Base-by-base conservation (phyloP, 2,113 vertebrate genomes). In the Labeo rohita region DNA sequence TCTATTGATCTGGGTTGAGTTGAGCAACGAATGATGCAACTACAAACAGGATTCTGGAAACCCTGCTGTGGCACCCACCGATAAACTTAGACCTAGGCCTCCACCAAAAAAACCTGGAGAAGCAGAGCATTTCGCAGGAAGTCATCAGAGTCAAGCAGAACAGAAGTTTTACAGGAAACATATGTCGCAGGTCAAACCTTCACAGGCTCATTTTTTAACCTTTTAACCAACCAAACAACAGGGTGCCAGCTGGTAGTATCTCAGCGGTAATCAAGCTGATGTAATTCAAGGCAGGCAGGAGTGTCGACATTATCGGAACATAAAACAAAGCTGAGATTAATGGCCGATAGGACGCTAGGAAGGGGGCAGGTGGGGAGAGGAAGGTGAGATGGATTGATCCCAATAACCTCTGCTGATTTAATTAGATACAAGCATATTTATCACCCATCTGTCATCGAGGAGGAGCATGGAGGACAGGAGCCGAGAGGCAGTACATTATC, bases 341-440 rank as follows among this genome's bases (percentile, higher is more conserved):
- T 61, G 54, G 54, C 54, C 43, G 77, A 79, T 61, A 79, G 77
- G 54, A 12, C 77, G 11, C 56, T 61, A 61, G 36, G 77, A 61
- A 3, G 34, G 28, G 49, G 49, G 75, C 49, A 34, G 75, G 18
- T 28, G 23, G 50, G 75, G 75, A 78, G 77, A 56, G 28, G 77
- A 36, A 79, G 77, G 77, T 79, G 52, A 79, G 77, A 79, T 79
- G 54, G 77, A 79, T 79, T 61, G 77, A 79, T 79, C 77, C 54
- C 77, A 61, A 61, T 56, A 79, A 83, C 50, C 56, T 82, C 79
- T 83, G 73, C 73, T 70, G 83, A 85, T 82, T 82, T 68, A 88
- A 85, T 88, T 83, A 80, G 78, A 85, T 68, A 81, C 78, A 76
- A 59, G 78, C 77, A 80, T 16, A 77, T 85, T 85, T 47, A 78